These are phyloP conservation scores for Armadillidium nasatum DNA, from an alignment of 1,140 invertebrate genomes.

Conservation along the genomic window DNA sequence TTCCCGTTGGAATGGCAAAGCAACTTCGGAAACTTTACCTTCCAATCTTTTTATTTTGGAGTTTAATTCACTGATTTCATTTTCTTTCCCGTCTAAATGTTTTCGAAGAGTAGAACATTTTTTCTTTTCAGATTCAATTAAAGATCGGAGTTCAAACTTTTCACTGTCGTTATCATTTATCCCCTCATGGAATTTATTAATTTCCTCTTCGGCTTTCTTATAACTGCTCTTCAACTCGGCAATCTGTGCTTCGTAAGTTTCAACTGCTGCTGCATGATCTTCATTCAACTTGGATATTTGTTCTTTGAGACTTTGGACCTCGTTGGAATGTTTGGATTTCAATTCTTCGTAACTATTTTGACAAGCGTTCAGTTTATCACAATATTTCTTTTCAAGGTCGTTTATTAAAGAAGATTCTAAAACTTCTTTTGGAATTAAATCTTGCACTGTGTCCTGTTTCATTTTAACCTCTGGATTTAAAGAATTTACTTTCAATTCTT, in stretches of 20 bases:
- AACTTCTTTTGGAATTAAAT: neutral
- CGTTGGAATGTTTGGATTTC: constrained; percentile 28
- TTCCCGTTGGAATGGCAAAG: constrained; percentile 22
- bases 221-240: constrained; percentile 38
- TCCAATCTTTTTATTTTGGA: neutral
- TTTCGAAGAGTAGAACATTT: too few species aligned
- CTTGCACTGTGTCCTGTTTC: neutral
- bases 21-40: neutral
- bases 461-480: neutral
- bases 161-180: too few species aligned
- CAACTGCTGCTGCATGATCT: neutral
- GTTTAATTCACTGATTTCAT: too few species aligned
- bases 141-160: too few species aligned
- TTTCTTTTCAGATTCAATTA: too few species aligned
- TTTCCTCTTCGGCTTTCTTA: constrained; percentile 44
- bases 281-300: neutral
- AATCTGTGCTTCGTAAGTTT: neutral
- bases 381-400: constrained; percentile 27
- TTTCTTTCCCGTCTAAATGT: too few species aligned
- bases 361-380: constrained; percentile 35
- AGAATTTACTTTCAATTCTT: neutral
- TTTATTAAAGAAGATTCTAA: neutral
- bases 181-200: neutral
- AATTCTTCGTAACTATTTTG: constrained; percentile 24
- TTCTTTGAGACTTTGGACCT: constrained; percentile 20